Base-by-base conservation (phyloP, 2,888 invertebrate genomes). In the Polylopha cassiicola region DNA sequence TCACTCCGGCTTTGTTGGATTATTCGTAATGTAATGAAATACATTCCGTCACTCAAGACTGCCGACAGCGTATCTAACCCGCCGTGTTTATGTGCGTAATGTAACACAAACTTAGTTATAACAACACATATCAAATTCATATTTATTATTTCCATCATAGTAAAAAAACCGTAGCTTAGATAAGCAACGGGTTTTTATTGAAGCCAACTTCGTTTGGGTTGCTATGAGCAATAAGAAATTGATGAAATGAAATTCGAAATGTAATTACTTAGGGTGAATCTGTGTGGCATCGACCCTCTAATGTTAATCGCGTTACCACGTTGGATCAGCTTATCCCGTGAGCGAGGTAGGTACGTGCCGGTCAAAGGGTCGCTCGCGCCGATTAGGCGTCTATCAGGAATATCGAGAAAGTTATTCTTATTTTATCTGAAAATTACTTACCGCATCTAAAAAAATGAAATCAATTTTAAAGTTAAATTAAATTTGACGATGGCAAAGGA, bases 161-260 rank as follows among this genome's bases (percentile, higher is more conserved):
- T n/a, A n/a, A n/a, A n/a, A n/a, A n/a, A n/a, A n/a, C n/a, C n/a
- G n/a, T n/a, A n/a, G n/a, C n/a, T n/a, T 18, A 14, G 9, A 14
- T 39, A 15, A 39, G 17, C 17, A 23, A 22, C n/a, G n/a, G n/a
- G n/a, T n/a, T n/a, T n/a, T 29, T 5, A 17, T 16, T 22, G 30
- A 31, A 17, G 10, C 15, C 9, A 31, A 28, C 14, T 14, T 37
- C 37, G 18, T 10, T 29, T 41, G 9, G 16, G 11, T 16, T 17
- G 5, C 13, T 23, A 37, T 14, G 14, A 9, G 15, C 9, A n/a
- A 22, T 31, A 21, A 34, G 11, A 24, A 17, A n/a, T n/a, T 13
- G 16, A 33, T 24, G 24, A 13, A 24, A 33, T 33, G 24, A 24
- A 22, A 17, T 10, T 33, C n/a, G 7, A 24, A 33, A 17, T 13